Evolutionary conservation across 2,888 invertebrate species (phyloP).

Genomic region (Heteromurus nitidus): DNA sequence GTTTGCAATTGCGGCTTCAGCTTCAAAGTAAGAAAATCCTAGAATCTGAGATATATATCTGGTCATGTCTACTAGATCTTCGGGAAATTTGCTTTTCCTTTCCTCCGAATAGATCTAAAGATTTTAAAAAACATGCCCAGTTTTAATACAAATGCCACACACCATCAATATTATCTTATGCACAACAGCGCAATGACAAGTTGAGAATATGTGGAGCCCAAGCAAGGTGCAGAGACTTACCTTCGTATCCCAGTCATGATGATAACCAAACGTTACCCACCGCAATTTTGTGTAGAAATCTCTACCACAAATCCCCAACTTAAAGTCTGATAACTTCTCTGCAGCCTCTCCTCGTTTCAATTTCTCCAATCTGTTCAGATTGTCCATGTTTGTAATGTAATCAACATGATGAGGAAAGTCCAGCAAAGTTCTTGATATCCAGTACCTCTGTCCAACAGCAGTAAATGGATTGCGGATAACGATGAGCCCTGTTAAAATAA

Average conservation of each 20-base stretch:
- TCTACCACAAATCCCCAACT: slow-evolving; percentile 25
- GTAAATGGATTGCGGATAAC: slow-evolving; percentile 91
- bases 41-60: slow-evolving; percentile 80
- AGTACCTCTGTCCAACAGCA: slow-evolving; percentile 85
- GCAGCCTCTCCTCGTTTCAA: slow-evolving; percentile 31
- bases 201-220: too few relatives aligned
- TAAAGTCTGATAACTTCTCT: slow-evolving; percentile 34
- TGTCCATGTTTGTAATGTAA: slow-evolving; percentile 82
- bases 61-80: slow-evolving; percentile 82
- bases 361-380: slow-evolving; percentile 57
- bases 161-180: not conserved
- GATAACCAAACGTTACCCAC: slow-evolving; percentile 98
- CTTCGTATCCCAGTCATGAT: slow-evolving; percentile 98
- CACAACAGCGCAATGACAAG: not conserved
- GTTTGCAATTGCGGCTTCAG: slow-evolving; percentile 97
- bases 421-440: slow-evolving; percentile 86
- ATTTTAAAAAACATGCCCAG: not conserved
- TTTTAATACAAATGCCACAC: not conserved
- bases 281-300: slow-evolving; percentile 80
- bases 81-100: slow-evolving; percentile 83
- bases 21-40: slow-evolving; percentile 80
- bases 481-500: slow-evolving; percentile 81
- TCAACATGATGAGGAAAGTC: slow-evolving; percentile 85
- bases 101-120: slow-evolving; percentile 83
- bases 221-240: too few relatives aligned